Evolutionary conservation across 1,140 invertebrate species (phyloP).

Genomic region (Drosophila gunungcola): DNA sequence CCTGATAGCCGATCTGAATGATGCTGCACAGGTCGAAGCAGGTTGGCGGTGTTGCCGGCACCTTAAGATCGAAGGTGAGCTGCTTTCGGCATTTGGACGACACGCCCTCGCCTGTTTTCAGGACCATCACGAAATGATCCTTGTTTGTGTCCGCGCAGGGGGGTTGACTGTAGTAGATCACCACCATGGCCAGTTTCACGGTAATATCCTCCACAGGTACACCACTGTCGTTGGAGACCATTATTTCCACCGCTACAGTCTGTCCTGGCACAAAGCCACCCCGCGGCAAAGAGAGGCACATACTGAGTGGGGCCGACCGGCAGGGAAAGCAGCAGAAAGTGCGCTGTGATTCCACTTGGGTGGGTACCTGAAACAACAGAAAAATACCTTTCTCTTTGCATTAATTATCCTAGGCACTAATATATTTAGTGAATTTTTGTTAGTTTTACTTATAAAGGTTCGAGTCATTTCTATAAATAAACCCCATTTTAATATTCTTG

Average conservation of each 20-base stretch:
- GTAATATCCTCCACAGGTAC: slow-evolving; percentile 85
- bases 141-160: slow-evolving; percentile 86
- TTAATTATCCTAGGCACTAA: too few species aligned
- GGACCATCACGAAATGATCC: slow-evolving; percentile 86
- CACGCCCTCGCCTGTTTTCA: slow-evolving; percentile 85
- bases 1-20: slow-evolving; percentile 89
- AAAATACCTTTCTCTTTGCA: neutral
- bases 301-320: slow-evolving; percentile 58
- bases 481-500: too few species aligned
- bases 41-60: slow-evolving; percentile 89
- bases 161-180: slow-evolving; percentile 84
- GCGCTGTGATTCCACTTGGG: slow-evolving; percentile 55
- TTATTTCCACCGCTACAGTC: slow-evolving; percentile 55
- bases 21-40: slow-evolving; percentile 89
- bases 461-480: too few species aligned
- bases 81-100: slow-evolving; percentile 77
- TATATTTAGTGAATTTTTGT: neutral
- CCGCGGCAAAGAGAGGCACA: slow-evolving; percentile 66
- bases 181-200: slow-evolving; percentile 85
- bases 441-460: too few species aligned
- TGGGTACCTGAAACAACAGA: slow-evolving; percentile 54
- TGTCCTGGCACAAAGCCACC: slow-evolving; percentile 78
- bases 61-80: slow-evolving; percentile 84
- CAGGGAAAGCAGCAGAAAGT: slow-evolving; percentile 74
- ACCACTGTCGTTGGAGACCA: slow-evolving; percentile 84